Evolutionary conservation across 2,888 invertebrate species (phyloP).

Genomic region (Pyrrhosoma nymphula): DNA sequence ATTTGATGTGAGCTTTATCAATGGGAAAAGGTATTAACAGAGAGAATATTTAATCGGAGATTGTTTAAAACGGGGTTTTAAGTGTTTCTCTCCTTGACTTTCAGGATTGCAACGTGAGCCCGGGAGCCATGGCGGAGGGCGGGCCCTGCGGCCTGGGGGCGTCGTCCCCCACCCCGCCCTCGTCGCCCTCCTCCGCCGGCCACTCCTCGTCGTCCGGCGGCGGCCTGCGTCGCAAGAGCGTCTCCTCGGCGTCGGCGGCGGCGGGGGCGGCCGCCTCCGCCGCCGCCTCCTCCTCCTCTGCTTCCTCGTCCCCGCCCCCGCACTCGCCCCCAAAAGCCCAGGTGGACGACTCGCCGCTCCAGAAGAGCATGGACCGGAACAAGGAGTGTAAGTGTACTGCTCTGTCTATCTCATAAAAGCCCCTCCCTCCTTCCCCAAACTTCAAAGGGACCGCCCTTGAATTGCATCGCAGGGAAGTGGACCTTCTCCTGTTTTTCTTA

Average conservation of each 20-base stretch:
- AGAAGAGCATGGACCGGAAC: conserved; percentile 96
- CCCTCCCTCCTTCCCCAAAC: neutral
- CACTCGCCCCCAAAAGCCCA: conserved; percentile 93
- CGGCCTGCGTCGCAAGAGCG: conserved; percentile 72
- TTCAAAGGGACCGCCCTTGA: neutral
- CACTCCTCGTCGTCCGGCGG: conserved; percentile 71
- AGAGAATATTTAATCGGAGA: too few species aligned
- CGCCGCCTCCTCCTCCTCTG: conserved; percentile 72
- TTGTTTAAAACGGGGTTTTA: too few species aligned
- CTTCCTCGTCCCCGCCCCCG: conserved; percentile 79
- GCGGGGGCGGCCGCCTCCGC: conserved; percentile 75
- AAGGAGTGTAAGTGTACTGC: conserved; percentile 93
- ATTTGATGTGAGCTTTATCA: too few species aligned
- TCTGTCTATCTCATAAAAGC: neutral
- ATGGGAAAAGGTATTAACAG: too few species aligned
- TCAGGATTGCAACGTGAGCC: conserved; percentile 73
- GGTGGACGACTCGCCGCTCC: conserved; percentile 96
- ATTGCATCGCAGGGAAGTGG: neutral
- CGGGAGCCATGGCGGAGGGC: conserved; percentile 77
- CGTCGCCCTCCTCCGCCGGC: conserved; percentile 69
- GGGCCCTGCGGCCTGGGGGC: conserved; percentile 73
- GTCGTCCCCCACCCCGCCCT: conserved; percentile 68
- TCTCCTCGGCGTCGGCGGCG: conserved; percentile 76
- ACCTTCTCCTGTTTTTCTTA: too few species aligned
- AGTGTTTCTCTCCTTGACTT: neutral